These are phyloP conservation scores for Macrocentrus cingulum DNA, from an alignment of 1,140 invertebrate genomes.

Conservation along the genomic window DNA sequence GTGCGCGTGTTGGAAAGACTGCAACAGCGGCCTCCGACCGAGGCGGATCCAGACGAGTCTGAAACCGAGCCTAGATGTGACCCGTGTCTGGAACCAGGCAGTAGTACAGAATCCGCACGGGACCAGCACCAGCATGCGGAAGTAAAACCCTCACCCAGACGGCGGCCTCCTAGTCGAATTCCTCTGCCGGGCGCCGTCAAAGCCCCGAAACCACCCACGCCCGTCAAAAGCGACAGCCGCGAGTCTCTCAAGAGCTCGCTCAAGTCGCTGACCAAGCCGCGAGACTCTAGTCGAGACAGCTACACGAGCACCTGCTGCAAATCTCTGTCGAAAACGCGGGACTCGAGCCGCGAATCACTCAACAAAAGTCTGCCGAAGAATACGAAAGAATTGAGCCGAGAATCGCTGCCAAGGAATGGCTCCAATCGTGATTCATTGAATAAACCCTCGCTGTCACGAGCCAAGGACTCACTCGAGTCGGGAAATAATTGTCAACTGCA, in stretches of 20 bases:
- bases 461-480: constrained; percentile 48
- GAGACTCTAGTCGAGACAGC: constrained; percentile 46
- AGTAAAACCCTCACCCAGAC: constrained; percentile 58
- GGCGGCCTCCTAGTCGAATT: constrained; percentile 68
- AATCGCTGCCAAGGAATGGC: constrained; percentile 47
- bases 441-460: constrained; percentile 48
- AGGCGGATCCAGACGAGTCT: constrained; percentile 42
- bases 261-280: constrained; percentile 49
- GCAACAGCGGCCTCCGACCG: constrained; percentile 46
- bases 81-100: constrained; percentile 60
- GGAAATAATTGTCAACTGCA: constrained; percentile 8
- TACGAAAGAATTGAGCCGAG: constrained; percentile 37
- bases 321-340: constrained; percentile 31
- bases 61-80: constrained; percentile 59
- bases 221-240: constrained; percentile 58
- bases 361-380: constrained; percentile 61
- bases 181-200: constrained; percentile 63
- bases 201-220: constrained; percentile 59
- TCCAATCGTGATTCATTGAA: constrained; percentile 48
- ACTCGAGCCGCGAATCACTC: constrained; percentile 63
- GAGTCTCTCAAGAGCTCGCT: constrained; percentile 66
- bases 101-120: constrained; percentile 67
- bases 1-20: constrained; percentile 69
- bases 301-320: constrained; percentile 29
- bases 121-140: constrained; percentile 51